phyloP scores from a whole-genome alignment of 2,113 vertebrate species.

The Petromus typicus region DNA sequence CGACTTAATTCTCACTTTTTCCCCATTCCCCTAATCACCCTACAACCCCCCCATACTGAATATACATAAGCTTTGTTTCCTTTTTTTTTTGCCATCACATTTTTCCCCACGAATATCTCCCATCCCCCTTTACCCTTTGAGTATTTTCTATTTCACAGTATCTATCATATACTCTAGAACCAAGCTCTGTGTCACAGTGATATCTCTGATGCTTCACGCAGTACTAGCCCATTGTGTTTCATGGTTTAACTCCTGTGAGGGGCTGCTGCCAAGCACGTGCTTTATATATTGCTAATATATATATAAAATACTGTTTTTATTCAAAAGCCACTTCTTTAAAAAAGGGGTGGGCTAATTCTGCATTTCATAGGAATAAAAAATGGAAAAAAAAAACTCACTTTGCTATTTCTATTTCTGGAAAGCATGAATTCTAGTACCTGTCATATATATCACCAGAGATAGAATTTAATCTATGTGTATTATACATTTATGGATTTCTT shows the following conservation, averaged over 20 bases:
- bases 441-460: not conserved
- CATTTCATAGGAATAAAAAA: constrained; percentile 45
- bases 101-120: too few relatives aligned
- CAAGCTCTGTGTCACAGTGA: not conserved
- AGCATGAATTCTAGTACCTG: not conserved
- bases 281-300: not conserved
- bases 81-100: too few relatives aligned
- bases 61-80: too few relatives aligned
- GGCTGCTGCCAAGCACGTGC: not conserved
- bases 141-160: too few relatives aligned
- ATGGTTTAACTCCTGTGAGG: not conserved
- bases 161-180: too few relatives aligned
- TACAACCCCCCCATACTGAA: too few relatives aligned
- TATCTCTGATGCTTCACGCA: not conserved
- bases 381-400: not conserved
- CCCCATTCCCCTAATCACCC: too few relatives aligned
- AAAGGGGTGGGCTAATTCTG: not conserved
- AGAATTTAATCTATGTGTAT: constrained; percentile 5
- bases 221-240: not conserved
- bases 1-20: too few relatives aligned
- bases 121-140: too few relatives aligned
- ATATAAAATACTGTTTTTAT: constrained; percentile 48
- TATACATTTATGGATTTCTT: not conserved
- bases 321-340: not conserved
- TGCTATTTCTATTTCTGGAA: not conserved